phyloP scores from a whole-genome alignment of 1,140 invertebrate species.

The Spodoptera litura region DNA sequence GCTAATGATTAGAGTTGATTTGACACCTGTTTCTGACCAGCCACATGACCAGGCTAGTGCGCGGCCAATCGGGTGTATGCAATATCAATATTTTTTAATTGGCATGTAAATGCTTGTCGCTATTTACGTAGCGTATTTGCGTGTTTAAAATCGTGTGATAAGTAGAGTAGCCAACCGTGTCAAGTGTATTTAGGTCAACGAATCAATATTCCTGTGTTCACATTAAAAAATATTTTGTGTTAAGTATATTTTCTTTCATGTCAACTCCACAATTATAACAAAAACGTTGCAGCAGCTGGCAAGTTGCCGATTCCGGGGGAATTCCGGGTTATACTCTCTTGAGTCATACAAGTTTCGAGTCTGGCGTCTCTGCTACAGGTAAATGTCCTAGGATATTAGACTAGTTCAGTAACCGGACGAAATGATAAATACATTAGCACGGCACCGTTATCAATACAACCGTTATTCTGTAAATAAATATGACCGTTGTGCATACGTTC shows the following conservation, averaged over 20 bases:
- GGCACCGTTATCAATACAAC: conserved; percentile 41
- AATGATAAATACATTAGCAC: conserved; percentile 22
- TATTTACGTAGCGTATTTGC: background rate
- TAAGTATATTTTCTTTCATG: background rate
- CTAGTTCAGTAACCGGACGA: conserved; percentile 40
- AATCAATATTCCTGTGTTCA: conserved; percentile 46
- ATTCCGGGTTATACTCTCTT: conserved; percentile 31
- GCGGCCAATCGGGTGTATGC: background rate
- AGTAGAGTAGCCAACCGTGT: conserved; percentile 4
- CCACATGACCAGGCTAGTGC: too few species aligned
- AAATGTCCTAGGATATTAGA: conserved; percentile 35
- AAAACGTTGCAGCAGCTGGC: conserved; percentile 24
- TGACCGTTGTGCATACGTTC: background rate
- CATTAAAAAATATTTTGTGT: background rate
- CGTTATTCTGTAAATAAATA: conserved; percentile 37
- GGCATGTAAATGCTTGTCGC: background rate
- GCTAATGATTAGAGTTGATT: background rate
- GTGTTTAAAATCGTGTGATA: conserved; percentile 14
- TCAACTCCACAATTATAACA: conserved; percentile 25
- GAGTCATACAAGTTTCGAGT: conserved; percentile 25
- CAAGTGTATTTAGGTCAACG: conserved; percentile 27
- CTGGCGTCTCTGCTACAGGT: background rate
- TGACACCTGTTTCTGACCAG: background rate
- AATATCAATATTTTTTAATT: conserved; percentile 4
- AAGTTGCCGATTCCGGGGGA: conserved; percentile 33